phyloP scores from a whole-genome alignment of 2,113 vertebrate species.

The Oryzias woworae region DNA sequence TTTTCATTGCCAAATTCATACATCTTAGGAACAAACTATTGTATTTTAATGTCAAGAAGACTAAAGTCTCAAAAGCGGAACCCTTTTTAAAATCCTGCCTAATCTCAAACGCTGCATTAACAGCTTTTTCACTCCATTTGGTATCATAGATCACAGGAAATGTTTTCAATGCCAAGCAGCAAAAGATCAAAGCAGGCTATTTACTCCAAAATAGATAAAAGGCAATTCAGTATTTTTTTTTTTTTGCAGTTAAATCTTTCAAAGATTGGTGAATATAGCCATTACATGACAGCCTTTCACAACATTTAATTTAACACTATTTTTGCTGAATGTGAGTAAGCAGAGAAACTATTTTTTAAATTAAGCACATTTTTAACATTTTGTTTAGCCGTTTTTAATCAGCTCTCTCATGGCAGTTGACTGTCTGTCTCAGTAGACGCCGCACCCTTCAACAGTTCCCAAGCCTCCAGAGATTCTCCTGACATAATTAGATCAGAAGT shows the following conservation, averaged over 20 bases:
- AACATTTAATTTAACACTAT: background rate
- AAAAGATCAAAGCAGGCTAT: conserved; percentile 17
- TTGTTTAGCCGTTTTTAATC: conserved; percentile 9
- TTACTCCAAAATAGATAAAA: background rate
- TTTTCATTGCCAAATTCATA: background rate
- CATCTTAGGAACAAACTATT: background rate
- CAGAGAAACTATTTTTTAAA: conserved; percentile 1
- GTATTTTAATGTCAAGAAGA: background rate
- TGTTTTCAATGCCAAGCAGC: conserved; percentile 5
- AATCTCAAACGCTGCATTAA: conserved; percentile 12
- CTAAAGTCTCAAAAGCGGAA: conserved; percentile 11
- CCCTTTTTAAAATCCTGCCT: background rate
- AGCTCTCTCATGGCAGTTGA: conserved; percentile 8
- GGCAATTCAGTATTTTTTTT: background rate
- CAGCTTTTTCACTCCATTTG: conserved; percentile 4
- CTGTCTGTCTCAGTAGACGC: conserved; percentile 14
- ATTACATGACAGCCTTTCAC: background rate
- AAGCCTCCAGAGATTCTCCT: conserved; percentile 37
- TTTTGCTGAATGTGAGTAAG: too few species aligned
- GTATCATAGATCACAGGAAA: conserved; percentile 18
- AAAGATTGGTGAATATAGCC: background rate
- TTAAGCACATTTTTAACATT: conserved; percentile 12
- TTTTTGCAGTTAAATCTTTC: background rate
- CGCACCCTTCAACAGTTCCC: conserved; percentile 2
- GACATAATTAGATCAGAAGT: conserved; percentile 52